Percentiles rank a stretch among this genome's conserved stretches.
Conservation (phyloP, 2,113 vertebrate species). For the Lophochroa leadbeateri region DNA sequence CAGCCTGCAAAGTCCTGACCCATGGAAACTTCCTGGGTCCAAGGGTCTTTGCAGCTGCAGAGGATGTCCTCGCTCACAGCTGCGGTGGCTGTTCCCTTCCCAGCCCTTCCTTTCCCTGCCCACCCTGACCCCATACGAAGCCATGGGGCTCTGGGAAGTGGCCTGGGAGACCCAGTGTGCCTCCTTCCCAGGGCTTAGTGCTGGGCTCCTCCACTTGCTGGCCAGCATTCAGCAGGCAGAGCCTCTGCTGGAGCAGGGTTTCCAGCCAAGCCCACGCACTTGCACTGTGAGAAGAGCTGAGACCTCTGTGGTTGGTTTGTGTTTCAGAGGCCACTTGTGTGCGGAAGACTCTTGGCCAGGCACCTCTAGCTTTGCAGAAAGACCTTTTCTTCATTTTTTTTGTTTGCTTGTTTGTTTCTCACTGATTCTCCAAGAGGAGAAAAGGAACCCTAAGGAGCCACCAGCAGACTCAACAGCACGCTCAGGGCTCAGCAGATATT, state of each 20-base stretch:
- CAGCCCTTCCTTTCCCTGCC: constrained; percentile 28
- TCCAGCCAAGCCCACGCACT: constrained; percentile 48
- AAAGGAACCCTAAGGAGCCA: neutral
- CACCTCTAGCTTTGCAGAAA: constrained; percentile 16
- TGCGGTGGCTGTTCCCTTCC: constrained; percentile 7
- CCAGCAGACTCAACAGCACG: accelerated
- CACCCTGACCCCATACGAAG: neutral
- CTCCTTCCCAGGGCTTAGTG: constrained; percentile 13
- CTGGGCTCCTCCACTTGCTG: neutral
- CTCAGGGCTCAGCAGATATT: neutral
- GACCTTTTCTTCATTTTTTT: neutral
- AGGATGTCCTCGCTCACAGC: neutral
- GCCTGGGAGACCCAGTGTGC: neutral
- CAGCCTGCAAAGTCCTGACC: constrained; percentile 32
- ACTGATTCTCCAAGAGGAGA: neutral
- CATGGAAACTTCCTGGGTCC: constrained; percentile 56
- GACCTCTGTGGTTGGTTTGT: constrained; percentile 54
- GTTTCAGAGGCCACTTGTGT: constrained; percentile 61
- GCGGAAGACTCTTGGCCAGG: constrained; percentile 52
- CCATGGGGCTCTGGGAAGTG: neutral
- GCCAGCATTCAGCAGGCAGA: neutral
- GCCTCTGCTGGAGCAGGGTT: neutral
- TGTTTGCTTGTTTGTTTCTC: neutral
- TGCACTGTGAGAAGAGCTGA: constrained; percentile 12
- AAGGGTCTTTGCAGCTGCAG: constrained; percentile 30